Conservation (phyloP, 2,888 invertebrate genomes). For the Ennomos quercinarius region DNA sequence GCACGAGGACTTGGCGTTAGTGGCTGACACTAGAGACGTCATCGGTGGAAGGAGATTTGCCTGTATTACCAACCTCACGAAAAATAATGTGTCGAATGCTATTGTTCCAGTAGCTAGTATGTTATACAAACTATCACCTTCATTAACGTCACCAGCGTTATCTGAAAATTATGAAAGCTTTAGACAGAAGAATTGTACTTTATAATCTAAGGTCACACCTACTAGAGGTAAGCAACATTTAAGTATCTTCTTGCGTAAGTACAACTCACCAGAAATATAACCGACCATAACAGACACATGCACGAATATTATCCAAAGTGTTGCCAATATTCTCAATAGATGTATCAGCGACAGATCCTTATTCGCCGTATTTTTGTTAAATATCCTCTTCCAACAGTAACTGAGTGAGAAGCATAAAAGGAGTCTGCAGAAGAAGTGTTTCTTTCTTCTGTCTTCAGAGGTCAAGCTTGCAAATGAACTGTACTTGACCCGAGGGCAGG, state of each 20-base stretch:
- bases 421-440: constrained; percentile 57
- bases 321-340: constrained; percentile 86
- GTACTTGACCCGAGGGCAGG: constrained; percentile 67
- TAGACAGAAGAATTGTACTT: background rate
- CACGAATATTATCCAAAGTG: constrained; percentile 88
- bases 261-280: constrained; percentile 85
- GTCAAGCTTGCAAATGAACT: constrained; percentile 66
- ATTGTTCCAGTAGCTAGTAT: constrained; percentile 83
- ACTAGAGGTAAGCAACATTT: background rate
- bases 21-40: background rate
- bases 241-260: background rate
- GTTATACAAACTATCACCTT: constrained; percentile 75
- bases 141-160: constrained; percentile 69
- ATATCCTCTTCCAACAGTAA: constrained; percentile 72
- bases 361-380: constrained; percentile 76
- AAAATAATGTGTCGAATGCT: constrained; percentile 87
- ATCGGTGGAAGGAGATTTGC: background rate
- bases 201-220: too few species aligned
- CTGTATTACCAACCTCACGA: constrained; percentile 79
- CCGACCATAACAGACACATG: constrained; percentile 87
- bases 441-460: constrained; percentile 60
- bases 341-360: constrained; percentile 85
- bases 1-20: background rate
- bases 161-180: constrained; percentile 66
- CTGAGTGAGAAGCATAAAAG: constrained; percentile 74